Base-by-base conservation (phyloP, 2,113 vertebrate species). In the Ctenodactylus gundi region DNA sequence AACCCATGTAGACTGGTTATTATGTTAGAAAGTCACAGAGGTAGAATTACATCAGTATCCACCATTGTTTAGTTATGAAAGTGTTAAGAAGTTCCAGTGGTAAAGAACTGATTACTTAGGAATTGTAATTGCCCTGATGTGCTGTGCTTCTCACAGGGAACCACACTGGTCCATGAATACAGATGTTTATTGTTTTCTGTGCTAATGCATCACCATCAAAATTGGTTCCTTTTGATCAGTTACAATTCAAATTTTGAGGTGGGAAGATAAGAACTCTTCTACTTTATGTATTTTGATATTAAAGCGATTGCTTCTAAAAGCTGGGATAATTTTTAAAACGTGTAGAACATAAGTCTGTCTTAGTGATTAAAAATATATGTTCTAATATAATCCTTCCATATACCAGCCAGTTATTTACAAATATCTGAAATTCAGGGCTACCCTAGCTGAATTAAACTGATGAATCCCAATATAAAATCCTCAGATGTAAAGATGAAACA, bases 11-110 rank as follows among this genome's bases (percentile, higher is more conserved):
- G 31, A 89, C 39, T 73, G 68, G 31, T 67, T 51, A 55, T 93
- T 76, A 73, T 11, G 76, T 94, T 76, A 67, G 49, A 77, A 95
- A 93, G 83, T 58, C 72, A 96, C 72, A 77, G 39, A 72, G 9
- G 72, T 46, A 77, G 23, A 94, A 86, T 93, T 85, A 73, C 12
- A 77, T 72, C 80, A 60, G 29, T 72, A 77, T 67, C 85, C 34
- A 78, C 9, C 67, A 14, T 20, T 72, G 27, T 4, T 60, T 85
- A 57, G n/a, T 77, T 34, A 21, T 46, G 65, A 95, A 17, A 60
- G 12, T 58, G 67, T 51, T 6, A 68, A 46, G 72, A 78, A 81
- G 82, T 82, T 77, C 29, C 34, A 21, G 23, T 65, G 44, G 53
- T 44, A 87, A 64, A 91, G 4, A 82, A 41, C 17, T 84, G 14